Percentiles rank a stretch among this genome's conserved stretches.
These are phyloP conservation scores for Watsonalla cultraria DNA, from an alignment of 2,888 invertebrate species.

Conservation along the genomic window DNA sequence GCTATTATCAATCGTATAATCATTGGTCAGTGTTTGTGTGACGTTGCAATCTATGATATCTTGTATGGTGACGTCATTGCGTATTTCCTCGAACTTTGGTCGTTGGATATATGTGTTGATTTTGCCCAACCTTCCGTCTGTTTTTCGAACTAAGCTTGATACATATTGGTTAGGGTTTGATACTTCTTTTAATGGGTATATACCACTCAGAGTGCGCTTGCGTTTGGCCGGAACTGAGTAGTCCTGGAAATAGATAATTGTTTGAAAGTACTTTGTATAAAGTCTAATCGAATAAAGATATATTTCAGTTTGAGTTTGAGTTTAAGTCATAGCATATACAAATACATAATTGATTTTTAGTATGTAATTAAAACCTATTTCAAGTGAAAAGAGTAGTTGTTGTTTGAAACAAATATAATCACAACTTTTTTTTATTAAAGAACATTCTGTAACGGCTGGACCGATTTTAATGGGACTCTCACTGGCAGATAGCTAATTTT, in stretches of 20 bases:
- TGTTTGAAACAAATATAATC: too few relatives aligned
- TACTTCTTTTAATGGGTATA: slow-evolving; percentile 37
- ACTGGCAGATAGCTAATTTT: too few relatives aligned
- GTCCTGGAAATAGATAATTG: slow-evolving; percentile 21
- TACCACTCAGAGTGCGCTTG: slow-evolving; percentile 44
- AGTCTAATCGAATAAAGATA: too few relatives aligned
- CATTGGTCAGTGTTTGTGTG: slow-evolving; percentile 6
- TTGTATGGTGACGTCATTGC: slow-evolving; percentile 25
- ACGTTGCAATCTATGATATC: slow-evolving; percentile 26
- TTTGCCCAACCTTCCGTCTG: slow-evolving; percentile 45
- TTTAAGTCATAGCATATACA: background rate
- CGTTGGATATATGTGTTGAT: slow-evolving; percentile 50
- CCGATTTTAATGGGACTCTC: too few relatives aligned
- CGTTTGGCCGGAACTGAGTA: slow-evolving; percentile 17
- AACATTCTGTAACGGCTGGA: too few relatives aligned
- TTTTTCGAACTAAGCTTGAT: slow-evolving; percentile 33
- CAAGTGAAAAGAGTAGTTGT: too few relatives aligned
- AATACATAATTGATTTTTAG: too few relatives aligned
- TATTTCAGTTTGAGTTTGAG: too few relatives aligned
- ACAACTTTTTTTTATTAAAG: too few relatives aligned
- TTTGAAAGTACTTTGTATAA: too few relatives aligned
- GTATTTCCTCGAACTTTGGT: slow-evolving; percentile 7
- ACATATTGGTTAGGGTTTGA: slow-evolving; percentile 18
- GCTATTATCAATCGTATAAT: background rate
- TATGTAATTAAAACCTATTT: too few relatives aligned